These are phyloP conservation scores for Sebastes matsubarae DNA, from an alignment of 2,797 vertebrate species.

Conservation along the genomic window DNA sequence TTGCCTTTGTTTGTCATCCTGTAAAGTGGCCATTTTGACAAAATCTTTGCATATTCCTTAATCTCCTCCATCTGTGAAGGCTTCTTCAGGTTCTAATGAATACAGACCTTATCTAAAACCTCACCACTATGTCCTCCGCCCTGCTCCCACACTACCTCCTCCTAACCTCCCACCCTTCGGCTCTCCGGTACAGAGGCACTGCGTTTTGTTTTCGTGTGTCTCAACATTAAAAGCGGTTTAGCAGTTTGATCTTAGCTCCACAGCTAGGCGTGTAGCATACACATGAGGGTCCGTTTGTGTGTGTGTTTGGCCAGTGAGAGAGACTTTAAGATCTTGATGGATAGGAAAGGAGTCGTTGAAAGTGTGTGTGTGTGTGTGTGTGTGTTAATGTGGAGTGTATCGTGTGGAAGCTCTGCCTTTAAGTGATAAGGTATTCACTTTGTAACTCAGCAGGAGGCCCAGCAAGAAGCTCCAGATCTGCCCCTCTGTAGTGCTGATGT, in stretches of 20 bases:
- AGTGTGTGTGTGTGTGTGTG: neutral
- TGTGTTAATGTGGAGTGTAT: constrained; percentile 48
- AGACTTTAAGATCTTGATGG: constrained; percentile 51
- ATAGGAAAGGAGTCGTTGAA: constrained; percentile 42
- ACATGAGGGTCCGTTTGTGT: constrained; percentile 10
- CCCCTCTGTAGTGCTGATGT: constrained; percentile 64
- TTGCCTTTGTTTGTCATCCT: neutral
- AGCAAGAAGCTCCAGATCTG: constrained; percentile 59
- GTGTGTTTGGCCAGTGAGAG: constrained; percentile 13
- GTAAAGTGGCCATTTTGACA: neutral
- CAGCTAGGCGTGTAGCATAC: constrained; percentile 28
- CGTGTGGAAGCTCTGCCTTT: constrained; percentile 71
- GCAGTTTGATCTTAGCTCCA: constrained; percentile 60
- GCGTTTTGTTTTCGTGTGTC: constrained; percentile 64
- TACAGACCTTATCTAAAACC: constrained; percentile 33
- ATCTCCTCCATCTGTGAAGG: neutral
- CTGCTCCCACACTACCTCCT: neutral
- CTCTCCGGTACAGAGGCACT: constrained; percentile 29
- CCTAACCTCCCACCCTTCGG: neutral
- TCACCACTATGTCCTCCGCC: neutral
- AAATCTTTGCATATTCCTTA: neutral
- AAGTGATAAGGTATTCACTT: constrained; percentile 81
- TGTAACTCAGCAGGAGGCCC: constrained; percentile 72
- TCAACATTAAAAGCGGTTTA: constrained; percentile 55
- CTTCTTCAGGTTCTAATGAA: constrained; percentile 20